These are phyloP conservation scores for Brienomyrus brachyistius DNA, from an alignment of 2,113 vertebrate species.

Conservation along the genomic window DNA sequence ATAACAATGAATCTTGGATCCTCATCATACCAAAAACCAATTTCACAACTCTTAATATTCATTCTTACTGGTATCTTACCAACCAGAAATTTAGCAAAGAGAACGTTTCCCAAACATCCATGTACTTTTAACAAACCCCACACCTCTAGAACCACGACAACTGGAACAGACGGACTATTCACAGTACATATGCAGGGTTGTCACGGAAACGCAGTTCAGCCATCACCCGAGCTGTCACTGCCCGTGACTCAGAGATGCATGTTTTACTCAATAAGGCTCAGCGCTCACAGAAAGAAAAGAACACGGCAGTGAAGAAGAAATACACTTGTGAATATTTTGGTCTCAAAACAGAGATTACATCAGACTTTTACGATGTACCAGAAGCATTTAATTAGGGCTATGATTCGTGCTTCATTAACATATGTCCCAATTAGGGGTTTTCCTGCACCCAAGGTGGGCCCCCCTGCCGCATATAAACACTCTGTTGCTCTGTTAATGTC, in stretches of 20 bases:
- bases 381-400: neutral
- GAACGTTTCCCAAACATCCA: neutral
- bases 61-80: neutral
- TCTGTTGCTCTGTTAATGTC: neutral
- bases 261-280: neutral
- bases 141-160: neutral
- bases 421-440: neutral
- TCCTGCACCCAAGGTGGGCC: neutral
- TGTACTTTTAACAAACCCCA: neutral
- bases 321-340: neutral
- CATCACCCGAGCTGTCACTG: neutral
- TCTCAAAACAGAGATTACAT: neutral
- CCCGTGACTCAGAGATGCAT: neutral
- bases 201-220: neutral
- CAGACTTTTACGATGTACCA: neutral
- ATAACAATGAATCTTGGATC: neutral
- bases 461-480: neutral
- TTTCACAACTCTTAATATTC: neutral
- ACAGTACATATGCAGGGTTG: slow-evolving; percentile 6
- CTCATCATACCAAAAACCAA: neutral
- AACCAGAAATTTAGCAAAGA: neutral
- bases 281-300: neutral
- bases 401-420: neutral
- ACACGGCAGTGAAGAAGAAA: neutral
- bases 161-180: neutral